Conservation (phyloP, 2,888 invertebrate genomes). For the Platycheirus rosarum region DNA sequence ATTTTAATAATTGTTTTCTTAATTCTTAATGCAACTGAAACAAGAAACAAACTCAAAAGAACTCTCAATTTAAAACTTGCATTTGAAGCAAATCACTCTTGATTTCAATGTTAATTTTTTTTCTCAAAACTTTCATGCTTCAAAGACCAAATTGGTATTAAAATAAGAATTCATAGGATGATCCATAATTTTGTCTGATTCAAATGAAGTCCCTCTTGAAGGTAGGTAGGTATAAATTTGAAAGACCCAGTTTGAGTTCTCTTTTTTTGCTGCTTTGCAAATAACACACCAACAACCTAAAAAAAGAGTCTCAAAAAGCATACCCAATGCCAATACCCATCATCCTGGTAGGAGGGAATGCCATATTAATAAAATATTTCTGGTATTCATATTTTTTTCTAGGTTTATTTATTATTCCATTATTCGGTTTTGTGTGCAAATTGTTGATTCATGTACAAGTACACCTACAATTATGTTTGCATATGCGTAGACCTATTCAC, state of each 20-base stretch:
- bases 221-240: background rate
- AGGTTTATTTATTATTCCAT: constrained; percentile 55
- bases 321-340: background rate
- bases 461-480: constrained; percentile 1
- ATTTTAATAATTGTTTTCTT: no score
- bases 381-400: constrained; percentile 37
- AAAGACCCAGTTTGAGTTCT: background rate
- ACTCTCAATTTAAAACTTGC: no score
- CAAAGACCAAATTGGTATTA: no score
- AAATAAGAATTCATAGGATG: no score
- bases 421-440: constrained; percentile 29
- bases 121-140: no score
- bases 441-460: constrained; percentile 31
- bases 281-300: background rate
- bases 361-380: constrained; percentile 44
- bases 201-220: background rate
- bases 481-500: background rate
- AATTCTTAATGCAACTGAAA: no score
- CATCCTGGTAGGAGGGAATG: background rate
- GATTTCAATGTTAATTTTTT: no score
- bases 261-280: background rate
- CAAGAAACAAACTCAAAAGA: no score
- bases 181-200: background rate
- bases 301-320: background rate
- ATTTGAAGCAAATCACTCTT: no score